A percentile compares a stretch with the other conserved stretches of the same genome.
Evolutionary conservation across 2,797 vertebrate genomes (phyloP).

Genomic region (Anas bernieri): DNA sequence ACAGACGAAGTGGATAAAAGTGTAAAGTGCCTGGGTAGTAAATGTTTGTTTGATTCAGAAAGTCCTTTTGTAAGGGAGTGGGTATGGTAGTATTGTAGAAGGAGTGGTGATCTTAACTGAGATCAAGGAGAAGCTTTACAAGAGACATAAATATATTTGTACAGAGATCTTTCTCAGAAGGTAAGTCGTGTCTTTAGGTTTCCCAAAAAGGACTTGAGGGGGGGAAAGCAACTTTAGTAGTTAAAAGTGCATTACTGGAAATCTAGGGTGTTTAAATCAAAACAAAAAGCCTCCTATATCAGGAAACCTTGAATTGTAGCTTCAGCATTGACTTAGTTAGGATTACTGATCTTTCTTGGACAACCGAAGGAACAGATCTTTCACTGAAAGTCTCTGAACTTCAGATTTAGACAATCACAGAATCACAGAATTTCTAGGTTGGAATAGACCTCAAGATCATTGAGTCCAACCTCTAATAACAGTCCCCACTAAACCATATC

Average conservation of each 20-base stretch:
- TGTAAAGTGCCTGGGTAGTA: background rate
- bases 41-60: background rate
- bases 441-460: no score
- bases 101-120: background rate
- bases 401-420: background rate
- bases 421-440: no score
- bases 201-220: background rate
- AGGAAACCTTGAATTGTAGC: background rate
- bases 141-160: background rate
- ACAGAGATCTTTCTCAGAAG: background rate
- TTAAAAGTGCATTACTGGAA: background rate
- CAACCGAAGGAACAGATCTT: background rate
- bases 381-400: background rate
- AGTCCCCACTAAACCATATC: no score
- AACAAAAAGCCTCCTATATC: background rate
- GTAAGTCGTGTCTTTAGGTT: background rate
- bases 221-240: background rate
- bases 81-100: background rate
- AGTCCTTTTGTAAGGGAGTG: background rate
- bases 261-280: background rate
- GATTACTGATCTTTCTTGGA: no score
- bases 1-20: background rate
- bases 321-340: background rate
- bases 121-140: background rate
- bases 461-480: no score